Evolutionary conservation across 1,140 invertebrate genomes (phyloP).

Genomic region (Aphelinus certus): DNA sequence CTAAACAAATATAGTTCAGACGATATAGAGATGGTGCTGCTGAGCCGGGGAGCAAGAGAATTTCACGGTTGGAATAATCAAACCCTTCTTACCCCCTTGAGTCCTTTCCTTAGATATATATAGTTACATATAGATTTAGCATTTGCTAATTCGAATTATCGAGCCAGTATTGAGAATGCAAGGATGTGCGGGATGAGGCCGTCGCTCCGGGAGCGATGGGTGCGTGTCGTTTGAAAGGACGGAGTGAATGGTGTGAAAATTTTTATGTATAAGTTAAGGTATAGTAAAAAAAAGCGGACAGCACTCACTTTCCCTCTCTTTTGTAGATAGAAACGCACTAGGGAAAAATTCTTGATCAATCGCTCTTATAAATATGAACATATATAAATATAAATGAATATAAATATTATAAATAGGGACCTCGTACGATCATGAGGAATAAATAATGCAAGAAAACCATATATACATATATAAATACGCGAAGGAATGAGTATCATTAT

Average conservation of each 20-base stretch:
- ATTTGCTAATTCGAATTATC: slow-evolving; percentile 39
- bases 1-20: neutral
- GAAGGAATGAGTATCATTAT: slow-evolving; percentile 54
- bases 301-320: slow-evolving; percentile 46
- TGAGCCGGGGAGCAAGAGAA: slow-evolving; percentile 8
- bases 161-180: slow-evolving; percentile 40
- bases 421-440: slow-evolving; percentile 48
- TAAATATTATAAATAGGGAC: slow-evolving; percentile 57
- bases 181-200: neutral
- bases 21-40: slow-evolving; percentile 11
- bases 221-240: neutral
- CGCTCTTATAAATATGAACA: slow-evolving; percentile 61
- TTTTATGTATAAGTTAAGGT: neutral
- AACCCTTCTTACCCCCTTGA: slow-evolving; percentile 12
- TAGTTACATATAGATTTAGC: slow-evolving; percentile 35
- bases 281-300: slow-evolving; percentile 16
- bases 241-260: slow-evolving; percentile 6
- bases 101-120: slow-evolving; percentile 20
- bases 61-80: slow-evolving; percentile 29
- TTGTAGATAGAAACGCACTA: slow-evolving; percentile 60
- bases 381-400: slow-evolving; percentile 54
- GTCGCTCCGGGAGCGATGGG: slow-evolving; percentile 13
- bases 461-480: slow-evolving; percentile 59
- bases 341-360: slow-evolving; percentile 44
- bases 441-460: slow-evolving; percentile 50